Conservation (phyloP, 1,140 invertebrate species). For the Onthophagus taurus region DNA sequence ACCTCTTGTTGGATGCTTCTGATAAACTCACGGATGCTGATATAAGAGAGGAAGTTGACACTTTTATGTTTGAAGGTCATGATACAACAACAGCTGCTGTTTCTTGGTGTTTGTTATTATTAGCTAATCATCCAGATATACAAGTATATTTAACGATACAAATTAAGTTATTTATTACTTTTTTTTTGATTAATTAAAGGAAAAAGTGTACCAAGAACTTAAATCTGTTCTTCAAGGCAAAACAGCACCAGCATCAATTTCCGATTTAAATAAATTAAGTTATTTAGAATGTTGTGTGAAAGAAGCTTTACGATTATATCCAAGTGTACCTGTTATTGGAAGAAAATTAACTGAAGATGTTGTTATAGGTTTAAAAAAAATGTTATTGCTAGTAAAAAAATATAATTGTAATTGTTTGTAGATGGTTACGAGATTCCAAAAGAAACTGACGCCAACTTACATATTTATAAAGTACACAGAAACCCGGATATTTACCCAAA, state of each 20-base stretch:
- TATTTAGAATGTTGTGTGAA: constrained; percentile 61
- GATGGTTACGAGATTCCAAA: constrained; percentile 8
- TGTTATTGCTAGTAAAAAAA: not conserved
- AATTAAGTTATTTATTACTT: not conserved
- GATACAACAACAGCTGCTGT: constrained; percentile 9
- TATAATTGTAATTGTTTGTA: not conserved
- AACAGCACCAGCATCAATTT: constrained; percentile 31
- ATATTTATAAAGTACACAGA: constrained; percentile 37
- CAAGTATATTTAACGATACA: not conserved
- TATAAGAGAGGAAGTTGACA: constrained; percentile 8
- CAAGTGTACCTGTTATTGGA: constrained; percentile 56
- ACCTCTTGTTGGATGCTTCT: constrained; percentile 4
- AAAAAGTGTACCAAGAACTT: constrained; percentile 48
- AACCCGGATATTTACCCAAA: constrained; percentile 46
- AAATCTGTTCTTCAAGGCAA: constrained; percentile 8
- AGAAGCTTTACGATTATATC: constrained; percentile 52
- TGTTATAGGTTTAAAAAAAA: constrained; percentile 30
- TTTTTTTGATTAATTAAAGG: constrained; percentile 37
- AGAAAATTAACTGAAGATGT: constrained; percentile 49
- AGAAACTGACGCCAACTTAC: not conserved
- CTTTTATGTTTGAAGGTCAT: constrained; percentile 11
- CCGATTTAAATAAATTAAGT: constrained; percentile 49
- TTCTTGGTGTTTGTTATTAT: constrained; percentile 4
- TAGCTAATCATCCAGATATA: constrained; percentile 8
- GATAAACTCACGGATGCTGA: not conserved